Base-by-base conservation (phyloP, 2,797 vertebrate genomes). In the Peromyscus eremicus region DNA sequence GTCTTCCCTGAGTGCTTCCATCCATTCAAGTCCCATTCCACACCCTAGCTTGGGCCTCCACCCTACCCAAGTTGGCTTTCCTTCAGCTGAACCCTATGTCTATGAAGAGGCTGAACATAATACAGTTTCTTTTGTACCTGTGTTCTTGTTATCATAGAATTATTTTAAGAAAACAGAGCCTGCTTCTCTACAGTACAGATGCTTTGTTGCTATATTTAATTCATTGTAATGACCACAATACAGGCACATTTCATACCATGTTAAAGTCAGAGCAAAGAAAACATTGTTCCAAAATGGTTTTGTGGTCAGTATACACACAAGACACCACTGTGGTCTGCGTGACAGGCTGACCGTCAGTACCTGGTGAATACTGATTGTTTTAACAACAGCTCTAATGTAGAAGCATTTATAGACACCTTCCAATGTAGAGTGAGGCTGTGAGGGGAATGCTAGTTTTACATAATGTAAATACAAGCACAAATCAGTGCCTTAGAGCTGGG, bases 321-420 rank as follows among this genome's bases (percentile, higher is more conserved):
- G 14, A 27, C 17, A n/a, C 2, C 6, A 12, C 14, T n/a, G 9
- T 16, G 12, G 27, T 55, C 46, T 34, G 2, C n/a, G 34, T 5
- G 1, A 21, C 0, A 11, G 4, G 66, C 16, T 40, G 27, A 11
- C 17, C 43, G 12, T 0, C 0, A 14, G 0, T 6, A 0, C 16
- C 4, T 46, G 37, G 27, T 34, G 37, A 52, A 64, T 60, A 11
- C 25, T 2, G 25, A 60, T 85, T 40, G 37, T n/a, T 71, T 68
- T 32, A 14, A 60, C 23, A 29, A 43, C 1, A 62, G 19, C 29
- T 9, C 55, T 62, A 40, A 43, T 4, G 11, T 62, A 13, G 16
- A 10, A 12, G 10, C 1, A 19, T 80, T 62, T 55, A 9, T 46
- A 25, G 57, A 23, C 5, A 8, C 43, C 40, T 79, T 37, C 27